A percentile compares a stretch with the other conserved stretches of the same genome.
phyloP scores from a whole-genome alignment of 2,888 invertebrate genomes.

The Chrysomela aeneicollis region DNA sequence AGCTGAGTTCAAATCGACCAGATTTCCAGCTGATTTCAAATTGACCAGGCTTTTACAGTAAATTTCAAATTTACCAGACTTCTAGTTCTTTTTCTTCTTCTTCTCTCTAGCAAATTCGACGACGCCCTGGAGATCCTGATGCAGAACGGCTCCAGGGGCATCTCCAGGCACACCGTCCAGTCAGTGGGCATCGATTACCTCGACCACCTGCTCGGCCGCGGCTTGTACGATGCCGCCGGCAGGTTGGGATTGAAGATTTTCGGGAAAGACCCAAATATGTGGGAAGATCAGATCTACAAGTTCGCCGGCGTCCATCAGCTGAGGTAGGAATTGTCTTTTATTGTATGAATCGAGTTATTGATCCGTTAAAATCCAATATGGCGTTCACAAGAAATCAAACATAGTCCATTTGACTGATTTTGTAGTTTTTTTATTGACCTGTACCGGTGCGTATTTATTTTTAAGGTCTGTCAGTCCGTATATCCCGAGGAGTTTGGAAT shows the following conservation, averaged over 20 bases:
- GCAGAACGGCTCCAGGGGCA: constrained; percentile 68
- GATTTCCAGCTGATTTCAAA: too few species aligned
- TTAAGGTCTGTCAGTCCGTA: constrained; percentile 77
- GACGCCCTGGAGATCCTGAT: constrained; percentile 86
- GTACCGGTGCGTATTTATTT: too few species aligned
- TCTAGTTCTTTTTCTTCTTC: too few species aligned
- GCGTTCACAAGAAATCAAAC: too few species aligned
- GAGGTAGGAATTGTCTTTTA: too few species aligned
- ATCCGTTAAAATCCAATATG: too few species aligned
- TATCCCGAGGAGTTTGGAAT: constrained; percentile 77
- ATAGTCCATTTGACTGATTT: too few species aligned
- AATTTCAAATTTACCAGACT: too few species aligned
- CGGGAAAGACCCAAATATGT: constrained; percentile 80
- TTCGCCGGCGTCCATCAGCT: constrained; percentile 87
- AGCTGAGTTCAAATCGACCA: neutral
- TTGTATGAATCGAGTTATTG: too few species aligned
- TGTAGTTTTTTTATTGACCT: neutral
- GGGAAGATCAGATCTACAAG: constrained; percentile 93
- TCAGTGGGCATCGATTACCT: constrained; percentile 79
- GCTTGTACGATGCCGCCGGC: constrained; percentile 84
- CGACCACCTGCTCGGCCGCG: constrained; percentile 76
- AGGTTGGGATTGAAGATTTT: constrained; percentile 84
- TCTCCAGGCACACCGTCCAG: constrained; percentile 65
- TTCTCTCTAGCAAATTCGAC: constrained; percentile 70
- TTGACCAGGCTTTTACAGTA: too few species aligned